Base-by-base conservation (phyloP, 2,888 invertebrate species). In the Lottia scabra region DNA sequence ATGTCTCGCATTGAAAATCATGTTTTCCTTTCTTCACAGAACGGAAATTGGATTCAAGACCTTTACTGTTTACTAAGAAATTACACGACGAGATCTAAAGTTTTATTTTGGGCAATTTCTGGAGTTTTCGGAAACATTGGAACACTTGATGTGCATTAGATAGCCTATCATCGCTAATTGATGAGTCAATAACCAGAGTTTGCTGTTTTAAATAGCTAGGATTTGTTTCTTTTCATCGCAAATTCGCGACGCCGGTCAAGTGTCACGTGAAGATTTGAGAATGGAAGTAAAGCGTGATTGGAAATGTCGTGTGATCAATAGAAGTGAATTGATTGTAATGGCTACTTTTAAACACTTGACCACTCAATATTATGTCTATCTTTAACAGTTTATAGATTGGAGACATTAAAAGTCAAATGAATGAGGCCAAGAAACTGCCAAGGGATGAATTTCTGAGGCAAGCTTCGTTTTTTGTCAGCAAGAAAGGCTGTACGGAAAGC, bases 81-180 rank as follows among this genome's bases (percentile, higher is more conserved):
- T 56, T 23, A 56, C 56, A 10, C 23, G 13, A 19, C 19, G 56
- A 56, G 56, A 56, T 56, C 56, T 56, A 56, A 56, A 23, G 23
- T 56, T 56, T 56, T 23, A 56, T 56, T 38, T 56, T 23, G 56
- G 19, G 12, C 19, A 56, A 23, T 56, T 56, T 56, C 56, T 56
- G 19, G 56, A 23, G 19, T 56, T 23, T 56, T 56, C 56, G 56
- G 56, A 56, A 56, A 23, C 56, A 56, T 23, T 56, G 56, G 38
- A 56, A 56, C 56, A 56, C 56, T 56, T 56, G 56, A 56, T 56
- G 56, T 56, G 56, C 56, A 56, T 56, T 56, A 56, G 56, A 56
- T 56, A 56, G 56, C 56, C 56, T 56, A 56, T 56, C 56, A 23
- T 19, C 23, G 19, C 56, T 56, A 56, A 56, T 56, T 56, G 56